Evolutionary conservation across 2,797 vertebrate species (phyloP).

Genomic region (Tadarida brasiliensis): DNA sequence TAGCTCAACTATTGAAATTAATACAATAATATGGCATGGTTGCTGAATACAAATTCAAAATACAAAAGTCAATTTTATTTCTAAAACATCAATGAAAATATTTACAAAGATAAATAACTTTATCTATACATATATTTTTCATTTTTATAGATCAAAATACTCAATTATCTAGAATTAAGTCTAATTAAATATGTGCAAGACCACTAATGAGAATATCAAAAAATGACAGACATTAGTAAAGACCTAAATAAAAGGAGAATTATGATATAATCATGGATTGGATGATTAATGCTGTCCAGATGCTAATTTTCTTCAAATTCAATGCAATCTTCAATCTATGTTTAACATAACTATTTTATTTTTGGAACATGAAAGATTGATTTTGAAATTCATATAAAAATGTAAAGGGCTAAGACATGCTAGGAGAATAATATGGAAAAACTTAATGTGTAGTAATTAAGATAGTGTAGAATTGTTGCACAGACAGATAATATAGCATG

Average conservation of each 20-base stretch:
- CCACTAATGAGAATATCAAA: background rate
- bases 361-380: slow-evolving; percentile 12
- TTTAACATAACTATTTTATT: background rate
- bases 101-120: background rate
- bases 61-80: background rate
- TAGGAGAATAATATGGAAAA: background rate
- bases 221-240: background rate
- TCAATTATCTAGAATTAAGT: background rate
- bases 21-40: background rate
- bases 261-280: background rate
- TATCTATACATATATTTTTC: background rate
- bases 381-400: slow-evolving; percentile 32
- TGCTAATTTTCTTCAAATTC: background rate
- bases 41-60: background rate
- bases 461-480: background rate
- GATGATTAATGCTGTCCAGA: background rate
- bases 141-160: slow-evolving; percentile 7
- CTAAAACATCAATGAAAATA: background rate
- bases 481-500: background rate
- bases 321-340: background rate
- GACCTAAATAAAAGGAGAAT: background rate
- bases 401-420: background rate
- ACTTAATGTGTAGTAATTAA: background rate
- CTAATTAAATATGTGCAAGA: background rate
- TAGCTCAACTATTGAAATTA: background rate